Evolutionary conservation across 2,888 invertebrate species (phyloP).

Genomic region (Athalia cordata): DNA sequence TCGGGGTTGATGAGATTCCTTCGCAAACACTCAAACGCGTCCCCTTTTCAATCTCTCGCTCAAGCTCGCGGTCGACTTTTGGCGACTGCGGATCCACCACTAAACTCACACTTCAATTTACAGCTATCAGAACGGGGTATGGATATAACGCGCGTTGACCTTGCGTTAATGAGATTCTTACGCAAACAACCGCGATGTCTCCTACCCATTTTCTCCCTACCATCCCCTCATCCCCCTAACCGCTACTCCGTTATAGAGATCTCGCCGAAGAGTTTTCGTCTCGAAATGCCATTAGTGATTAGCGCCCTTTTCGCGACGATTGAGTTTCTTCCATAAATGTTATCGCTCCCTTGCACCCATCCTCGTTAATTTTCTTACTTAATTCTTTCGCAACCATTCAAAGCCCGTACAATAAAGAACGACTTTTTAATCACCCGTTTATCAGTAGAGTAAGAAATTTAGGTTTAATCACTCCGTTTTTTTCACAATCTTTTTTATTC

Average conservation of each 20-base stretch:
- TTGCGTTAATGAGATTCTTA: constrained; percentile 37
- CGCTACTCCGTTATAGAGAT: neutral
- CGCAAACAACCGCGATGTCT: constrained; percentile 20
- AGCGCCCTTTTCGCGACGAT: constrained; percentile 27
- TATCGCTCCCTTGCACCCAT: constrained; percentile 20
- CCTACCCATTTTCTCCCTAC: neutral
- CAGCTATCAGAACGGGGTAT: neutral
- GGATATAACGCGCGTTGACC: constrained; percentile 16
- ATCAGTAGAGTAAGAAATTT: too few species aligned
- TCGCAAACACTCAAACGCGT: neutral
- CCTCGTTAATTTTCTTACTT: constrained; percentile 16
- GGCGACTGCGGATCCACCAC: constrained; percentile 13
- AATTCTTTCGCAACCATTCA: too few species aligned
- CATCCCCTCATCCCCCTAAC: neutral
- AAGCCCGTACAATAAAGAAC: too few species aligned
- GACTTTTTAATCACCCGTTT: too few species aligned
- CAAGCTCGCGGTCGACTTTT: neutral
- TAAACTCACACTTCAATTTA: constrained; percentile 20
- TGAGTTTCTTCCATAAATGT: constrained; percentile 16
- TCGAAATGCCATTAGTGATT: constrained; percentile 43
- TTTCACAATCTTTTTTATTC: too few species aligned
- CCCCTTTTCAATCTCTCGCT: constrained; percentile 36
- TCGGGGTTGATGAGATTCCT: neutral
- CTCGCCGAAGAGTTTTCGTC: constrained; percentile 24
- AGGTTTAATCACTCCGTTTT: too few species aligned